phyloP scores from a whole-genome alignment of 1,140 invertebrate species.

The Lordiphosa mommai region DNA sequence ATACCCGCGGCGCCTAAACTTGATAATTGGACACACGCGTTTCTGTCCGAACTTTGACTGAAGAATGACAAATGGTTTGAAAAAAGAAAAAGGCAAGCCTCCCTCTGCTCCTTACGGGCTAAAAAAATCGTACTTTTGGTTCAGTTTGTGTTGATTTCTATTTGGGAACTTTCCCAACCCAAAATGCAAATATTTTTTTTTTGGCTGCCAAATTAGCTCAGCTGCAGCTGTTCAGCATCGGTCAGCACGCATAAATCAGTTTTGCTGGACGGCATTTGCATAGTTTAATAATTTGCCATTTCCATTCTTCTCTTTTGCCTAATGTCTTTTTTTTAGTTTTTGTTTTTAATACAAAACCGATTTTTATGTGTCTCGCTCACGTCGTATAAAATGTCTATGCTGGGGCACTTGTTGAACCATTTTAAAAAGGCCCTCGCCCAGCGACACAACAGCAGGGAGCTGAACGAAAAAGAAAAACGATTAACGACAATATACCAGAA shows the following conservation, averaged over 20 bases:
- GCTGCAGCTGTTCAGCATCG: background rate
- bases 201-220: too few relatives aligned
- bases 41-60: too few relatives aligned
- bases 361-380: constrained; percentile 35
- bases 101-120: constrained; percentile 14
- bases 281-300: constrained; percentile 63
- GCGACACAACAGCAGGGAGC: constrained; percentile 31
- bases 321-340: constrained; percentile 27
- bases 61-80: too few relatives aligned
- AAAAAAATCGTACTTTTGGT: constrained; percentile 60
- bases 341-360: constrained; percentile 30
- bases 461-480: too few relatives aligned
- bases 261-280: constrained; percentile 44
- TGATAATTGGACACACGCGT: too few relatives aligned
- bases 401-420: constrained; percentile 52
- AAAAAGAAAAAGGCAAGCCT: too few relatives aligned
- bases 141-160: constrained; percentile 13
- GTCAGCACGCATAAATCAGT: constrained; percentile 47
- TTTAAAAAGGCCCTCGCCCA: constrained; percentile 59
- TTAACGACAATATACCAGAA: too few relatives aligned
- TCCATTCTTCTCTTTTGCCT: constrained; percentile 10
- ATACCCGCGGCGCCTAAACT: too few relatives aligned
- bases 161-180: constrained; percentile 33
- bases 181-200: constrained; percentile 75
- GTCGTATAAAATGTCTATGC: constrained; percentile 71